Conservation (phyloP, 1,140 invertebrate genomes). For the Ericerus pela region DNA sequence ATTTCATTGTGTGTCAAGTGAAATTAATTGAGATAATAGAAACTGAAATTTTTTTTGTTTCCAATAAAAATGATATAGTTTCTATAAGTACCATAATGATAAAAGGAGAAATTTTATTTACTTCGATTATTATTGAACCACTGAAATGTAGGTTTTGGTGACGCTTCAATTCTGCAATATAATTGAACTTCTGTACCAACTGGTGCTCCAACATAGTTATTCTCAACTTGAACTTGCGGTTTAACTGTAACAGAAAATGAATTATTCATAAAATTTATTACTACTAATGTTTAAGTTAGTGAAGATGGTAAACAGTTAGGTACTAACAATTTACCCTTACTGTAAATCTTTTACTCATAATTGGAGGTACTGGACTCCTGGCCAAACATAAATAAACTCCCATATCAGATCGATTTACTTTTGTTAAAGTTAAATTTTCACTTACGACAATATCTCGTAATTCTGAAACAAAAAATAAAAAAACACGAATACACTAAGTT, state of each 20-base stretch:
- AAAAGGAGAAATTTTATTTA: no score
- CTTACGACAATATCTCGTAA: constrained; percentile 1
- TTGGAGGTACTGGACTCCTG: not conserved
- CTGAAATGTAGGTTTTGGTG: constrained; percentile 77
- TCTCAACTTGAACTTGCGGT: constrained; percentile 80
- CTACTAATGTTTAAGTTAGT: not conserved
- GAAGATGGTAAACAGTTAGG: not conserved
- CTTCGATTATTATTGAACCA: constrained; percentile 42
- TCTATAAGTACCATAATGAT: no score
- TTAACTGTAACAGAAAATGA: constrained; percentile 43
- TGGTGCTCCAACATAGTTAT: constrained; percentile 77
- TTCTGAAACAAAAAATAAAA: constrained; percentile 5
- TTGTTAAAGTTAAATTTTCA: constrained; percentile 1
- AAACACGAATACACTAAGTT: no score
- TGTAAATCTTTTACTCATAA: constrained; percentile 5
- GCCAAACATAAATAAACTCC: not conserved
- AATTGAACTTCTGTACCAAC: constrained; percentile 75
- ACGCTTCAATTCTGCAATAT: constrained; percentile 82
- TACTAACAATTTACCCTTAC: constrained; percentile 1
- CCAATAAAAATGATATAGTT: no score
- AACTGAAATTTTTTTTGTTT: no score
- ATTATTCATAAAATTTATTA: not conserved
- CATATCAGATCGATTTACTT: constrained; percentile 8
- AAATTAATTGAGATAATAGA: no score
- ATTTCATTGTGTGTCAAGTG: no score